These are phyloP conservation scores for Oeneis ivallda DNA, from an alignment of 2,888 invertebrate genomes.

Conservation along the genomic window DNA sequence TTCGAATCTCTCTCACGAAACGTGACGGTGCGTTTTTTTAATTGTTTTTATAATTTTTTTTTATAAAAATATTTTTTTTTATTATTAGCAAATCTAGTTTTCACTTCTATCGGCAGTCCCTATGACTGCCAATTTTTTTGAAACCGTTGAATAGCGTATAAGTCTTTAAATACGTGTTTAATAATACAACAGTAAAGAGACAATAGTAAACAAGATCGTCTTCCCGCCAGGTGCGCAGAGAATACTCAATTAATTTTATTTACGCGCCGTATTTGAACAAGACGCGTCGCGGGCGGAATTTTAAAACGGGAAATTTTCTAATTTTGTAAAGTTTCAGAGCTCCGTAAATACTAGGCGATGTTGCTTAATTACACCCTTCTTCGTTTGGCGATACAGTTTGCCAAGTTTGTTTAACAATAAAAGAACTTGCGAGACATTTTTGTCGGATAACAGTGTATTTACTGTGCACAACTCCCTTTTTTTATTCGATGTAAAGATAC, in stretches of 20 bases:
- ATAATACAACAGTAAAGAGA: background rate
- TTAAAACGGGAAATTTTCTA: conserved; percentile 47
- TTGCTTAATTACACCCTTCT: conserved; percentile 35
- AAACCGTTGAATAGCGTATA: too few relatives aligned
- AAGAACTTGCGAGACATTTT: conserved; percentile 8
- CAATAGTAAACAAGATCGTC: conserved; percentile 12
- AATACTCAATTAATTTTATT: conserved; percentile 60
- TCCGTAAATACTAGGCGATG: conserved; percentile 39
- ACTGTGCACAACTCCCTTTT: too few relatives aligned
- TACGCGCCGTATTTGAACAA: conserved; percentile 47
- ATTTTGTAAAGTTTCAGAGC: conserved; percentile 43
- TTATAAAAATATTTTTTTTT: too few relatives aligned
- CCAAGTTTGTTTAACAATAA: conserved; percentile 16
- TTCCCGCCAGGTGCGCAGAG: conserved; percentile 46
- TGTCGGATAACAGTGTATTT: background rate
- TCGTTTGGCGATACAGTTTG: conserved; percentile 20
- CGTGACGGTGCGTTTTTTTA: too few relatives aligned
- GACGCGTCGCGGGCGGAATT: conserved; percentile 44
- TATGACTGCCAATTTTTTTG: too few relatives aligned
- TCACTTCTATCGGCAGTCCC: too few relatives aligned
- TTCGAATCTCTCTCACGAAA: too few relatives aligned
- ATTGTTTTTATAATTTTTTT: too few relatives aligned
- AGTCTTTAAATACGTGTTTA: too few relatives aligned
- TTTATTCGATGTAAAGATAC: too few relatives aligned
- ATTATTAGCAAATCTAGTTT: too few relatives aligned